Evolutionary conservation across 2,113 vertebrate species (phyloP).

Genomic region (Xiphorhynchus elegans): DNA sequence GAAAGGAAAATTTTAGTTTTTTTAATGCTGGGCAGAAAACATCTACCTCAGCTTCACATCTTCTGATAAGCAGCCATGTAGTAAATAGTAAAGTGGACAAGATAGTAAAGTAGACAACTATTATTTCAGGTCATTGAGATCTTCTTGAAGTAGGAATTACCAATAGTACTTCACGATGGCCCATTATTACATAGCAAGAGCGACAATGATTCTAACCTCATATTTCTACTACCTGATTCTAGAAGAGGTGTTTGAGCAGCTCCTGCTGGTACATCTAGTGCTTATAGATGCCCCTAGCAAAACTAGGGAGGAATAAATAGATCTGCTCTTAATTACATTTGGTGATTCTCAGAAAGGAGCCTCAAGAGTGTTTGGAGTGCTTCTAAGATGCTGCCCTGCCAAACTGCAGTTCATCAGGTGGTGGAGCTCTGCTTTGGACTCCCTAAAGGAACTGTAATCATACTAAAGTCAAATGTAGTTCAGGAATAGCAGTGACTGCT

Average conservation of each 20-base stretch:
- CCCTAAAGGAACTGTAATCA: neutral
- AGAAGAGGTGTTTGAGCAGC: neutral
- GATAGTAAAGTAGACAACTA: neutral
- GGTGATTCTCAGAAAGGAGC: neutral
- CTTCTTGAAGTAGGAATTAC: neutral
- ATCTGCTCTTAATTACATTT: neutral
- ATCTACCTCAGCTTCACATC: neutral
- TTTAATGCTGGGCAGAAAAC: neutral
- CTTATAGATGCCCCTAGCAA: neutral
- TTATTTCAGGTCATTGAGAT: neutral
- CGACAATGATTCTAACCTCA: neutral
- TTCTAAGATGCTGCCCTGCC: neutral
- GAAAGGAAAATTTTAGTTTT: neutral
- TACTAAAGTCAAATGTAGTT: neutral
- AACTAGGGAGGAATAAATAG: neutral
- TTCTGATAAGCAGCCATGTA: neutral
- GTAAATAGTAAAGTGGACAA: neutral
- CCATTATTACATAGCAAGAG: neutral
- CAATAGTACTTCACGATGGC: neutral
- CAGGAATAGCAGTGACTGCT: neutral
- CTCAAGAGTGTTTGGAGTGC: neutral
- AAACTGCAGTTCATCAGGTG: neutral
- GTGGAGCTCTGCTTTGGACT: neutral
- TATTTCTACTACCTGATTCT: neutral
- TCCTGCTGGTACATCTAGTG: neutral